Conservation (phyloP, 1,140 invertebrate species). For the silkworm (Bombyx mori) region DNA sequence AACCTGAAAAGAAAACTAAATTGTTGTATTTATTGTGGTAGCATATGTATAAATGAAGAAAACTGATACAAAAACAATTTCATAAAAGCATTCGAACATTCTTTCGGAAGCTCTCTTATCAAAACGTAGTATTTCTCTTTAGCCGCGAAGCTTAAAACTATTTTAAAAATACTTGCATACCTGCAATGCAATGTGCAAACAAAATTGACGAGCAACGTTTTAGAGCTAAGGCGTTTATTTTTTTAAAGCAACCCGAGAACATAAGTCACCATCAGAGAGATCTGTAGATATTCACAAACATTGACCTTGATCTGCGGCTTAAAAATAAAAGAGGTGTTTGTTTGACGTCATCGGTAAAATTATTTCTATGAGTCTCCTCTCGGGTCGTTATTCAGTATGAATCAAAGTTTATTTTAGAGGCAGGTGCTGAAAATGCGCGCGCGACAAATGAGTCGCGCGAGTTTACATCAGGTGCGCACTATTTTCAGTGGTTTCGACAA, state of each 20-base stretch:
- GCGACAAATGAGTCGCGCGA: slow-evolving; percentile 30
- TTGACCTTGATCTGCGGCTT: slow-evolving; percentile 23
- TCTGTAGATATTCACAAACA: slow-evolving; percentile 17
- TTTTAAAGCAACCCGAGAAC: slow-evolving; percentile 2
- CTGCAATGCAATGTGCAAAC: too few relatives aligned
- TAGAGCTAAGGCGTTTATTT: background rate
- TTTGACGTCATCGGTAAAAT: slow-evolving; percentile 47
- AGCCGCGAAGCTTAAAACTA: too few relatives aligned
- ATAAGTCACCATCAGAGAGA: slow-evolving; percentile 7
- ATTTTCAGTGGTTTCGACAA: slow-evolving; percentile 12
- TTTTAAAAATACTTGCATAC: too few relatives aligned
- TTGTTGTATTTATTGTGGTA: too few relatives aligned
- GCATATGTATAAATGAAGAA: too few relatives aligned
- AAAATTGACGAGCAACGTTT: too few relatives aligned
- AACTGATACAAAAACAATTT: too few relatives aligned
- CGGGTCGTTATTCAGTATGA: slow-evolving; percentile 29
- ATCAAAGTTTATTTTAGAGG: slow-evolving; percentile 57
- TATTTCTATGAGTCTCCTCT: slow-evolving; percentile 36
- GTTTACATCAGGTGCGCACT: slow-evolving; percentile 18
- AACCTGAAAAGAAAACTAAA: too few relatives aligned
- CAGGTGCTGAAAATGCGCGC: slow-evolving; percentile 35
- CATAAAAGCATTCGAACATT: too few relatives aligned
- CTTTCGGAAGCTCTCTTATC: too few relatives aligned
- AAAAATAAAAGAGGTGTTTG: slow-evolving; percentile 31
- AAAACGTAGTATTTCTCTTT: too few relatives aligned